A percentile compares a stretch with the other conserved stretches of the same genome.
Evolutionary conservation across 2,797 vertebrate genomes (phyloP).

Genomic region (Hypotaenidia okinawae): DNA sequence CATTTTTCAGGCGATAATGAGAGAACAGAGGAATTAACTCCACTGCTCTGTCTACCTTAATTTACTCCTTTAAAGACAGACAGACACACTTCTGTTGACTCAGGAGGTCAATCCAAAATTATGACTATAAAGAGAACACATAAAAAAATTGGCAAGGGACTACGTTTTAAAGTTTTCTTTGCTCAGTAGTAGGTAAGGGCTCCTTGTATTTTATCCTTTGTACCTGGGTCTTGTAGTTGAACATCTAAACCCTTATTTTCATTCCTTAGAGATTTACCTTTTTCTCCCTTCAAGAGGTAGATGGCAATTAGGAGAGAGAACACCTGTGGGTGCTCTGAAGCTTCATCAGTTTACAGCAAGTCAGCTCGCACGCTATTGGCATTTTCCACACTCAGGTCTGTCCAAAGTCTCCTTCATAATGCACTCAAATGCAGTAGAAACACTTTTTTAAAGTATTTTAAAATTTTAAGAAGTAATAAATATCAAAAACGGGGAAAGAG

Average conservation of each 20-base stretch:
- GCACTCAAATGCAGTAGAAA: background rate
- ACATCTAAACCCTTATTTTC: background rate
- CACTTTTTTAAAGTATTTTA: background rate
- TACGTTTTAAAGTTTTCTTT: background rate
- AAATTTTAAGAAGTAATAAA: background rate
- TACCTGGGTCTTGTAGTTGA: background rate
- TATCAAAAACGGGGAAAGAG: too few species aligned
- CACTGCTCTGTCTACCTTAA: background rate
- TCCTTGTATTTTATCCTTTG: background rate
- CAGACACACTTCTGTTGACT: background rate
- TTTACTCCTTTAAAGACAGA: background rate
- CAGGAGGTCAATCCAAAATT: background rate
- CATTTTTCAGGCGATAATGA: background rate
- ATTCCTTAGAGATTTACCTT: background rate
- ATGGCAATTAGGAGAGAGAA: background rate
- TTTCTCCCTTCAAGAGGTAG: background rate
- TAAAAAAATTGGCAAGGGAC: fast-evolving
- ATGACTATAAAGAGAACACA: background rate
- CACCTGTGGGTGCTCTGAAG: background rate
- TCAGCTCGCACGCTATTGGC: background rate
- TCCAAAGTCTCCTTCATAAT: background rate
- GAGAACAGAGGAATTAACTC: background rate
- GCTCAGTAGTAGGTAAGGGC: background rate
- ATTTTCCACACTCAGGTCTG: background rate
- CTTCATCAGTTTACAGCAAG: background rate